A percentile compares a stretch with the other conserved stretches of the same genome.
Conservation (phyloP, 2,113 vertebrate species). For the Glaucomys volans region DNA sequence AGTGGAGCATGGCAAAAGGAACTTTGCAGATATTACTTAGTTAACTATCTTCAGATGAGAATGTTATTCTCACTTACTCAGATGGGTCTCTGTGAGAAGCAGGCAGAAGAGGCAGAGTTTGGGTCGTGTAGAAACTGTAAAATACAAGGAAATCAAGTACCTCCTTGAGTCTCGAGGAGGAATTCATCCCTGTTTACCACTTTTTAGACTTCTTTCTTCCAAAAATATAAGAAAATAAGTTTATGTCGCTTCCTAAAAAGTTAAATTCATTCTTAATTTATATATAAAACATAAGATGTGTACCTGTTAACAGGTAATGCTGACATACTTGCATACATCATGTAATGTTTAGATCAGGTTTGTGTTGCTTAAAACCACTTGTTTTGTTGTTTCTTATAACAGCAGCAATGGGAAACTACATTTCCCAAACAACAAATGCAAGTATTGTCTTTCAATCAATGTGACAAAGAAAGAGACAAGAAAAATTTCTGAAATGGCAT, state of each 20-base stretch:
- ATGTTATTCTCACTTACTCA: background rate
- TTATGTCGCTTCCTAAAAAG: background rate
- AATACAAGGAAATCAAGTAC: background rate
- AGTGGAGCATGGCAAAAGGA: background rate
- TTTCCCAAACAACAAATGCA: background rate
- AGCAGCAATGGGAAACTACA: background rate
- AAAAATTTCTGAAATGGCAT: background rate
- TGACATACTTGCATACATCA: background rate
- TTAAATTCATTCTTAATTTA: background rate
- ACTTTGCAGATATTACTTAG: background rate
- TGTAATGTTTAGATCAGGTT: background rate
- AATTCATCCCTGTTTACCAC: background rate
- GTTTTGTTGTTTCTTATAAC: background rate
- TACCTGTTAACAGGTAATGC: background rate
- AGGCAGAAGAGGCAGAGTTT: background rate
- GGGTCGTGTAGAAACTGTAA: background rate
- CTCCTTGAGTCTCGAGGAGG: background rate
- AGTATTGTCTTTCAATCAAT: background rate
- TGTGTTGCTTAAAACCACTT: background rate
- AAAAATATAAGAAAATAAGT: background rate
- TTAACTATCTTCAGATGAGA: background rate
- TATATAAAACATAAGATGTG: background rate
- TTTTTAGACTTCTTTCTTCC: constrained; percentile 28
- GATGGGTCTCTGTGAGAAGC: background rate
- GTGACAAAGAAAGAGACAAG: background rate